Evolutionary conservation across 2,888 invertebrate species (phyloP), one percentile per base, ranked within the genome.

Genomic region (Parnassius apollo): DNA sequence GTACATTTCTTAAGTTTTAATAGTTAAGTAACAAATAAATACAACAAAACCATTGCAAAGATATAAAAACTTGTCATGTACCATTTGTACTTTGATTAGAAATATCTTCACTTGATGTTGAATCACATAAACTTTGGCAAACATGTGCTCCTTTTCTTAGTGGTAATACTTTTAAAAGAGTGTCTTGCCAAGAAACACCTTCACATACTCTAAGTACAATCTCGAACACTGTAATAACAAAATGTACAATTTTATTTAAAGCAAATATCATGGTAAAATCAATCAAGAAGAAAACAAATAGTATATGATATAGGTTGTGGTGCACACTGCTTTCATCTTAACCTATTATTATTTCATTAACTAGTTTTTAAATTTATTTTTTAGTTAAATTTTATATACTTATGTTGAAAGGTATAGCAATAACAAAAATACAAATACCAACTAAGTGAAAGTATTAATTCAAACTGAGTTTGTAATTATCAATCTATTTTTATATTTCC

Each of bases 141-240:
- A 92, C 75, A 46, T 88, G 93, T 44, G 95, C 96, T 42, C 96
- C 95, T 85, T 96, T 97, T 55, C 97, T 91, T 74, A 94, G 90
- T 2, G 98, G 98, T 68, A 98, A 88, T 2, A 95, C 95, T 76
- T 94, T 91, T 69, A 97, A 89, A 68, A 98, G 93, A 1, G 96
- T 94, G 59, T 97, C 95, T 76, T 95, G 94, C 96, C 98, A 98
- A 0, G 93, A 88, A 75, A 93, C 92, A 2, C 96, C 96, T 86
- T 95, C 95, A n/a, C 94, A 94, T 8, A 97, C 93, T 72, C 93
- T 92, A 42, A 96, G 85, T 56, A 98, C 83, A 75, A 98, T 96
- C 88, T 97, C 96, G 83, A 97, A 98, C 53, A 98, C 97, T 96
- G 85, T 25, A 93, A 61, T 12, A 4, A 22, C 25, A 53, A 53